Conservation (phyloP, 2,797 vertebrate genomes). For the Mus caroli region DNA sequence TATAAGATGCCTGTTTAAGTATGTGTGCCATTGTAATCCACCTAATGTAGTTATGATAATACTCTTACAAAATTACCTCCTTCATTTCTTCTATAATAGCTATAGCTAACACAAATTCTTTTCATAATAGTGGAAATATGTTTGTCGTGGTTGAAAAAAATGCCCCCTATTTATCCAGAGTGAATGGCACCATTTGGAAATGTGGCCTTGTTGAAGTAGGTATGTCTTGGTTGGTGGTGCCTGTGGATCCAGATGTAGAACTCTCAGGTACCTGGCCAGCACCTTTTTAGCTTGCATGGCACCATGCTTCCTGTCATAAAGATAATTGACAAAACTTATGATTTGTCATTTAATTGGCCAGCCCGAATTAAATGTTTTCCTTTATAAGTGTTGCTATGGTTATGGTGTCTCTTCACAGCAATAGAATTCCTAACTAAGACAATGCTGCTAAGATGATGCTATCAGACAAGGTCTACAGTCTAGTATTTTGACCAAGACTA, state of each 20-base stretch:
- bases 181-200: not conserved
- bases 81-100: not conserved
- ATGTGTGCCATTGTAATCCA: not conserved
- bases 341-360: not conserved
- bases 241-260: not conserved
- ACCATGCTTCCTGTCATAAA: not conserved
- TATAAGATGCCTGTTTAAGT: not conserved
- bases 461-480: not conserved
- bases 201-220: not conserved
- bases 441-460: not conserved
- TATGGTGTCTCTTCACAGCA: not conserved
- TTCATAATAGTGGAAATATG: slow-evolving; percentile 15
- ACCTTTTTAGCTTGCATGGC: not conserved
- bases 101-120: not conserved
- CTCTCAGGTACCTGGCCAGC: not conserved
- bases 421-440: not conserved
- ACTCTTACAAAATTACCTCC: not conserved
- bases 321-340: not conserved
- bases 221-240: not conserved
- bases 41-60: not conserved
- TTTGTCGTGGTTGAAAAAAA: not conserved
- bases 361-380: not conserved
- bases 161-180: not conserved
- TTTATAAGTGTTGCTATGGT: not conserved
- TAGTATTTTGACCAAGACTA: not conserved